Evolutionary conservation across 2,797 vertebrate genomes (phyloP).

Genomic region (Podarcis lilfordi): DNA sequence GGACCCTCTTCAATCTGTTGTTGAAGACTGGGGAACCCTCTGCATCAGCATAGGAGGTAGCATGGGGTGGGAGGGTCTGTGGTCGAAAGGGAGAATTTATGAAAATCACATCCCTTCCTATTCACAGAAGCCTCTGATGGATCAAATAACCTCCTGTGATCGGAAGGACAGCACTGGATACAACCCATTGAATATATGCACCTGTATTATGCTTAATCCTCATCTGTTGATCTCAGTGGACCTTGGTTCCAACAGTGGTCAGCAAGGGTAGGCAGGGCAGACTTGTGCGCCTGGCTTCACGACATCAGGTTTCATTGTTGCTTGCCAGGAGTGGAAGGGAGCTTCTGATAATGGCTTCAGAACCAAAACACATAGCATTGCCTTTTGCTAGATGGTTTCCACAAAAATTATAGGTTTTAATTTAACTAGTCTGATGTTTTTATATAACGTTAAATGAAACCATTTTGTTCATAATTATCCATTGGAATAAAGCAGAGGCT

Average conservation of each 20-base stretch:
- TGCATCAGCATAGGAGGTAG: not conserved
- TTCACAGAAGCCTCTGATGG: not conserved
- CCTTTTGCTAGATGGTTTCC: not conserved
- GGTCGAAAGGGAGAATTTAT: not conserved
- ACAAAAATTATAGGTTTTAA: too few species aligned
- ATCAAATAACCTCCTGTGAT: not conserved
- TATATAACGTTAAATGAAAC: not conserved
- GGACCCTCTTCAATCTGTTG: not conserved
- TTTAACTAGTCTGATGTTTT: not conserved
- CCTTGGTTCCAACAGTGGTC: not conserved
- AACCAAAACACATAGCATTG: slow-evolving; percentile 14
- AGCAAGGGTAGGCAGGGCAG: too few species aligned
- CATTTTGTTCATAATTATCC: not conserved
- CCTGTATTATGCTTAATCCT: not conserved
- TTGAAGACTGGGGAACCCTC: not conserved
- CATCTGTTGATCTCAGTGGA: slow-evolving; percentile 9
- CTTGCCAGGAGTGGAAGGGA: too few species aligned
- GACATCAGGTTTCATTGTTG: too few species aligned
- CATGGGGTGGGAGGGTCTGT: not conserved
- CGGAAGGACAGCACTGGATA: not conserved
- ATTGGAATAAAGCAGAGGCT: not conserved
- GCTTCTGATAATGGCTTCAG: not conserved
- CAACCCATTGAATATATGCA: slow-evolving; percentile 21
- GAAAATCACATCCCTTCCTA: not conserved
- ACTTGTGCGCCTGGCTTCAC: too few species aligned